These are phyloP conservation scores for Bombyx huttoni DNA, from an alignment of 2,888 invertebrate species.

Conservation along the genomic window DNA sequence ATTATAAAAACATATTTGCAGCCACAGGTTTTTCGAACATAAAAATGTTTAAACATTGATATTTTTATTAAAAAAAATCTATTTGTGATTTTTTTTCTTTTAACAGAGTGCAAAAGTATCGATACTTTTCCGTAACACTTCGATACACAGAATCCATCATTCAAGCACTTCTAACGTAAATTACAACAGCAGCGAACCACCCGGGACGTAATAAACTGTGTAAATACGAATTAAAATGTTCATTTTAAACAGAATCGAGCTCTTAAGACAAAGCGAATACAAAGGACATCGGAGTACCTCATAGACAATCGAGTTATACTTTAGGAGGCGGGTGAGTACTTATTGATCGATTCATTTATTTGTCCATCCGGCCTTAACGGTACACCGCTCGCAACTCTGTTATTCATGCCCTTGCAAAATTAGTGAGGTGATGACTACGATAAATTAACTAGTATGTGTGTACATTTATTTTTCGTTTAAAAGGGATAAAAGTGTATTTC, in stretches of 20 bases:
- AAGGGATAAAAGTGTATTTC: too few species aligned
- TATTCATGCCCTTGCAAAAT: conserved; percentile 26
- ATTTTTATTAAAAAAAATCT: too few species aligned
- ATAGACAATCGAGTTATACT: conserved; percentile 34
- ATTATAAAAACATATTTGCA: too few species aligned
- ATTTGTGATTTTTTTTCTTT: too few species aligned
- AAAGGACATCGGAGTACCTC: conserved; percentile 28
- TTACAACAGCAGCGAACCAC: background rate
- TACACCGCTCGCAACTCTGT: conserved; percentile 60
- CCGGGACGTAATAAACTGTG: background rate
- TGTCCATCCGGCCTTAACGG: conserved; percentile 63
- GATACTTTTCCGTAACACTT: background rate
- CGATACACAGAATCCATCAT: background rate
- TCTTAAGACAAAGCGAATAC: conserved; percentile 8
- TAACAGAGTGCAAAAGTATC: background rate
- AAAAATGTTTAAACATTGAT: too few species aligned
- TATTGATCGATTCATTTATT: conserved; percentile 63
- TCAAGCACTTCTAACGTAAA: background rate
- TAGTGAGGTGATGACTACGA: conserved; percentile 18
- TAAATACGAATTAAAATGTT: background rate
- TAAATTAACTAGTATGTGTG: conserved; percentile 12
- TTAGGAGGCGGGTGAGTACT: conserved; percentile 13
- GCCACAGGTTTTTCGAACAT: too few species aligned
- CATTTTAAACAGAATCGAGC: background rate
- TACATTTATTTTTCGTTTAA: background rate